A percentile compares a stretch with the other conserved stretches of the same genome.
phyloP scores from a whole-genome alignment of 2,888 invertebrate genomes.

The Amitus sp. region DNA sequence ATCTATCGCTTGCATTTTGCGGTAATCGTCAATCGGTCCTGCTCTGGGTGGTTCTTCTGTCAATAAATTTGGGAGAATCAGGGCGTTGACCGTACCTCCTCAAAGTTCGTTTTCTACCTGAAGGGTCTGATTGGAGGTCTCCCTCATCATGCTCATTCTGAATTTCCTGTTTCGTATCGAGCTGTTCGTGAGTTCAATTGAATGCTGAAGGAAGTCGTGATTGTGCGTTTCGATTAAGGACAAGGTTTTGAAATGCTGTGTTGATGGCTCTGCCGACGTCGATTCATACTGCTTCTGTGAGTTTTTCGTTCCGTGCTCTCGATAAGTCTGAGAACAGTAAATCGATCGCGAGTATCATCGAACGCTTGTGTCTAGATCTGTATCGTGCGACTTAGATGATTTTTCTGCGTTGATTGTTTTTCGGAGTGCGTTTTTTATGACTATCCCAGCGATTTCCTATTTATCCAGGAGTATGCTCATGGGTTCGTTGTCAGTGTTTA shows the following conservation, averaged over 20 bases:
- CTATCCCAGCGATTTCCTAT: constrained; percentile 44
- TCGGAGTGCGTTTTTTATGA: constrained; percentile 30
- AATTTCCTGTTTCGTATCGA: constrained; percentile 26
- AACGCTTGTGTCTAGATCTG: constrained; percentile 40
- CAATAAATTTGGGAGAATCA: constrained; percentile 15
- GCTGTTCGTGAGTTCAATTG: constrained; percentile 34
- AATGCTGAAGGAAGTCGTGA: constrained; percentile 27
- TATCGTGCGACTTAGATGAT: constrained; percentile 43
- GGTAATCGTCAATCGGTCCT: neutral
- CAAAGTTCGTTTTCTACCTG: neutral
- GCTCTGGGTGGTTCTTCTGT: neutral
- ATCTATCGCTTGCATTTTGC: neutral
- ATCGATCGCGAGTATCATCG: constrained; percentile 33
- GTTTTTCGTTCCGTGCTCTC: constrained; percentile 8
- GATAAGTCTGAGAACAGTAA: constrained; percentile 29
- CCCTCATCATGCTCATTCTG: neutral
- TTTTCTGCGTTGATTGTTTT: constrained; percentile 18
- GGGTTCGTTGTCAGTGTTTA: constrained; percentile 2
- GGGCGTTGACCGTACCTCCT: constrained; percentile 9
- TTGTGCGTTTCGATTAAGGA: constrained; percentile 34
- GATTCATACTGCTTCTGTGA: constrained; percentile 23
- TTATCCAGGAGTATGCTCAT: constrained; percentile 39
- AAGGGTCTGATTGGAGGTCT: neutral
- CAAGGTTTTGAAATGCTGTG: constrained; percentile 27
- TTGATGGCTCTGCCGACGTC: constrained; percentile 18